Conservation (phyloP, 2,797 vertebrate genomes). For the Microctenopoma steveboyesi region DNA sequence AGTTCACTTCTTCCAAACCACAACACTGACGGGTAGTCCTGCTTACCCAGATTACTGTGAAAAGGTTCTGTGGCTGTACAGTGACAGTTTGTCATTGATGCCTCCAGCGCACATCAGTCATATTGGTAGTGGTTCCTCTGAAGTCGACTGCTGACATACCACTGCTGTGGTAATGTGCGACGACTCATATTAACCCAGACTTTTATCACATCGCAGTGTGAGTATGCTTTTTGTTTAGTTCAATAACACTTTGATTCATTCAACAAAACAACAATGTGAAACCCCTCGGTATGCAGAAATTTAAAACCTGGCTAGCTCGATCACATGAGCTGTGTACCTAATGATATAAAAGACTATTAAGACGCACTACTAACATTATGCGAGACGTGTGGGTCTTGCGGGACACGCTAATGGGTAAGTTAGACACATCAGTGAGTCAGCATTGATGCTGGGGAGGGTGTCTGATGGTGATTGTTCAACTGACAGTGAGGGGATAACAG, state of each 20-base stretch:
- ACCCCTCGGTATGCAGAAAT: conserved; percentile 47
- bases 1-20: conserved; percentile 78
- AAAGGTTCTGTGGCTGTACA: conserved; percentile 71
- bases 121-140: conserved; percentile 71
- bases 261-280: conserved; percentile 69
- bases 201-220: conserved; percentile 56
- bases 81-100: conserved; percentile 78
- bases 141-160: conserved; percentile 59
- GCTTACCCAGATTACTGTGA: conserved; percentile 73
- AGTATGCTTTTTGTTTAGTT: conserved; percentile 53
- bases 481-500: conserved; percentile 53
- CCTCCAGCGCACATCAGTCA: conserved; percentile 71
- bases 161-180: conserved; percentile 65
- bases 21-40: conserved; percentile 74
- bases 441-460: conserved; percentile 27
- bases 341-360: conserved; percentile 11
- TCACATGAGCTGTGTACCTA: conserved; percentile 3
- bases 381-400: conserved; percentile 8
- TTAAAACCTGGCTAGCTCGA: conserved; percentile 40
- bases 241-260: conserved; percentile 80
- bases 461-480: conserved; percentile 46
- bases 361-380: neutral
- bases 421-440: conserved; percentile 72
- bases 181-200: conserved; percentile 62
- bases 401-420: conserved; percentile 8